Base-by-base conservation (phyloP, 2,113 vertebrate species). In the Dolichallabes microphthalmus region DNA sequence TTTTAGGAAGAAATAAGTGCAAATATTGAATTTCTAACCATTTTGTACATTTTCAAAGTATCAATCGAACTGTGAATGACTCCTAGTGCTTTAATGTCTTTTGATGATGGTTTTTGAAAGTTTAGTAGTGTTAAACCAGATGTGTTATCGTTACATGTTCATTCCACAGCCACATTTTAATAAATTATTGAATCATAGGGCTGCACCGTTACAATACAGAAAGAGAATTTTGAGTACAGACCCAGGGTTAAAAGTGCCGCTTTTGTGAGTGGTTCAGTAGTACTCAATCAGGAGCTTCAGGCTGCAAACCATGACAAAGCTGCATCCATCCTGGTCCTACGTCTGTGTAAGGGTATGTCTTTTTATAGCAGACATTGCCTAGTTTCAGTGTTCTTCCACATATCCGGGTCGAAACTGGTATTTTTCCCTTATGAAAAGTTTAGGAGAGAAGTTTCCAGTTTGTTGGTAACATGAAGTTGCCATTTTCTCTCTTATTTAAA, bases 21-120 rank as follows among this genome's bases (percentile, higher is more conserved):
- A 85, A 84, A 45, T 60, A 55, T 45, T 68, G 32, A 83, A 61
- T 55, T 71, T 73, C 4, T 14, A 3, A 74, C 35, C 2, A 27
- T 64, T 83, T 75, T 76, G 55, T 45, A 25, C 60, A 60, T 52
- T 66, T 35, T 52, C 39, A 84, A 76, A 76, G 14, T 4, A 30
- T 35, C 71, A 84, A 0, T 27, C 61, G n/a, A 39, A 69, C 76
- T 68, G 63, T 84, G 69, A 84, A 77, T 76, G 20, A 84, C 74
- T 22, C n/a, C 14, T 76, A 8, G 32, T 78, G 63, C 74, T 66
- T 85, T 71, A 50, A 85, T 15, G 15, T 69, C 52, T 57, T 79
- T 13, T 27, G 14, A 66, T 84, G 68, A 80, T 79, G 75, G 76
- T 71, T 80, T 79, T 57, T 53, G 27, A 45, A 74, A 45, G 45